A percentile compares a stretch with the other conserved stretches of the same genome.
These are phyloP conservation scores for Uropetala carovei DNA, from an alignment of 2,888 invertebrate species.

Conservation along the genomic window DNA sequence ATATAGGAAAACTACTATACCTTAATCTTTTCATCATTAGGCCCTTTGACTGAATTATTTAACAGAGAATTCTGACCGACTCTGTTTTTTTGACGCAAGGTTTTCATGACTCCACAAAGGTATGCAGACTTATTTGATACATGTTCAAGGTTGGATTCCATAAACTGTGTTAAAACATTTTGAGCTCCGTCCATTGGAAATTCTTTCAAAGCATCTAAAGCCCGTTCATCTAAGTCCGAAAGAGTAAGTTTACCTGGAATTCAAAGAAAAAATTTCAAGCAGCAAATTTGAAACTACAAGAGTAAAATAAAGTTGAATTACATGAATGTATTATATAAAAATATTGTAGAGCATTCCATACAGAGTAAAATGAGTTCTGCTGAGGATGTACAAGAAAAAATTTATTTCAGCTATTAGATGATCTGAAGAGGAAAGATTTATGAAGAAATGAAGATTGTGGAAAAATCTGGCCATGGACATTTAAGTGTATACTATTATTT, in stretches of 20 bases:
- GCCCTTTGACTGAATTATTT: slow-evolving; percentile 74
- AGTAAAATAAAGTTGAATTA: too few species aligned
- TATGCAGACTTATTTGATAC: slow-evolving; percentile 80
- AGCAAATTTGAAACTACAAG: not conserved
- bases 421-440: too few species aligned
- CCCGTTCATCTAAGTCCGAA: slow-evolving; percentile 79
- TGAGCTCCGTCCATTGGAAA: slow-evolving; percentile 73
- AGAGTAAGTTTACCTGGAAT: slow-evolving; percentile 75
- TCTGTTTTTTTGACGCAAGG: slow-evolving; percentile 76
- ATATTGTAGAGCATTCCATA: too few species aligned
- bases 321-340: too few species aligned
- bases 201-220: slow-evolving; percentile 79
- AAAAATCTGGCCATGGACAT: too few species aligned
- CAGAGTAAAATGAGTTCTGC: too few species aligned
- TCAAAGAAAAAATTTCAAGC: not conserved
- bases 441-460: too few species aligned
- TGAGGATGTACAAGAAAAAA: too few species aligned
- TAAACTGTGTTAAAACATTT: slow-evolving; percentile 75
- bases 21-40: slow-evolving; percentile 78
- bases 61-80: slow-evolving; percentile 70
- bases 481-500: too few species aligned
- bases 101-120: slow-evolving; percentile 80
- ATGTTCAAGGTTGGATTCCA: slow-evolving; percentile 78
- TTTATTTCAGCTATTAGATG: too few species aligned
- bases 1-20: slow-evolving; percentile 69